These are phyloP conservation scores for Hippocampus abdominalis DNA, from an alignment of 2,113 vertebrate species.

Conservation along the genomic window DNA sequence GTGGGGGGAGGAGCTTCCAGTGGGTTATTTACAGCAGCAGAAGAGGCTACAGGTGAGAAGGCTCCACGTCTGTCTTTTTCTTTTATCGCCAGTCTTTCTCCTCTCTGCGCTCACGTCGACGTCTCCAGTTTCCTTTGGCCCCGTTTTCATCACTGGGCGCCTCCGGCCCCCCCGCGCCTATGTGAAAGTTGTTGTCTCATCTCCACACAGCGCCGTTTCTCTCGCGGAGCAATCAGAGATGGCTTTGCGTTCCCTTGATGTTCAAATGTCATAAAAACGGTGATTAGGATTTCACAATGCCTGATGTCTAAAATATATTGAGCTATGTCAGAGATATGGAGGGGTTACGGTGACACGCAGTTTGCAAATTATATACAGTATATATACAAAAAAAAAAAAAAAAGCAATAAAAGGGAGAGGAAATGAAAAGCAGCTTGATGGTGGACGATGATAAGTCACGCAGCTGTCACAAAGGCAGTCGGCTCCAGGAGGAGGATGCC, in stretches of 20 bases:
- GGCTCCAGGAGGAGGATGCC: conserved; percentile 23
- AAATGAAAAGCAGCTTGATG: conserved; percentile 65
- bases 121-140: conserved; percentile 64
- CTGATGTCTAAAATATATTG: neutral
- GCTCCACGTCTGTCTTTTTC: conserved; percentile 41
- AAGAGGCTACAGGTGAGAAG: conserved; percentile 32
- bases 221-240: neutral
- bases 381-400: conserved; percentile 9
- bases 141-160: conserved; percentile 30
- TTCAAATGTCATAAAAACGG: conserved; percentile 4
- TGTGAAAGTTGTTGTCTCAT: conserved; percentile 44
- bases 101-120: conserved; percentile 32
- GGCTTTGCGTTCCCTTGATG: neutral
- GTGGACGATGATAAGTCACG: conserved; percentile 41
- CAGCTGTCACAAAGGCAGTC: conserved; percentile 50
- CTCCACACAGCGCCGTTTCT: neutral
- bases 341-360: conserved; percentile 31
- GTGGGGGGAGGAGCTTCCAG: neutral
- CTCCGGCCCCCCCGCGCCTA: conserved; percentile 40
- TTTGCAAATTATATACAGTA: conserved; percentile 14
- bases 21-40: conserved; percentile 20
- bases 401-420: conserved; percentile 59
- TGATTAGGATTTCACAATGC: neutral
- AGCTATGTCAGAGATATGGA: conserved; percentile 7
- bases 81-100: conserved; percentile 31